A percentile compares a stretch with the other conserved stretches of the same genome.
phyloP scores from a whole-genome alignment of 2,888 invertebrate genomes.

The Lepas anatifera region DNA sequence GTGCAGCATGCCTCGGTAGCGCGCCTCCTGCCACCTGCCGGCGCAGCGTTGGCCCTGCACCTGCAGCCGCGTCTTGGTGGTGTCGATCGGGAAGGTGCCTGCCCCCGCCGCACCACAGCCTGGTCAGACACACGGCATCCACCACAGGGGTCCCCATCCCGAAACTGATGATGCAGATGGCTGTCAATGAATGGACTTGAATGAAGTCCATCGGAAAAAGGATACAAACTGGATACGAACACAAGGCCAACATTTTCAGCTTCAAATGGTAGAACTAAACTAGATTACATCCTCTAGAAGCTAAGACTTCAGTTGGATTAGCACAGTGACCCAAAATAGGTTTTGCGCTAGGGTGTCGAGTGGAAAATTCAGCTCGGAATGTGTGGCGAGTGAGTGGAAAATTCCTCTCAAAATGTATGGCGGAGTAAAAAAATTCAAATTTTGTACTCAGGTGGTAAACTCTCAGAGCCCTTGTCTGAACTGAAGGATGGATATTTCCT shows the following conservation, averaged over 20 bases:
- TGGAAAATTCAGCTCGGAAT: too few species aligned
- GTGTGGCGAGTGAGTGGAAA: too few species aligned
- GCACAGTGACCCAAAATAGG: too few species aligned
- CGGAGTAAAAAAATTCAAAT: too few species aligned
- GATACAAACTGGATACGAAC: neutral
- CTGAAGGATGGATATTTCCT: too few species aligned
- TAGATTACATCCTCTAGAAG: neutral
- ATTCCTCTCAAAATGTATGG: too few species aligned
- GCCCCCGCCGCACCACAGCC: neutral
- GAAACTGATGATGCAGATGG: neutral
- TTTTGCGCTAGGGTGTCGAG: too few species aligned
- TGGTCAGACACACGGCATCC: neutral
- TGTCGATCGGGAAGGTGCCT: constrained; percentile 85
- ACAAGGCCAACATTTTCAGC: neutral
- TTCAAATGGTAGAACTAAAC: neutral
- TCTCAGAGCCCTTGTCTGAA: too few species aligned
- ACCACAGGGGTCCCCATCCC: neutral
- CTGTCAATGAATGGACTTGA: neutral
- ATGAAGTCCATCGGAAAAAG: neutral
- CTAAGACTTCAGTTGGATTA: too few species aligned
- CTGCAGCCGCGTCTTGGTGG: constrained; percentile 85
- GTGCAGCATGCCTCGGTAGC: constrained; percentile 85
- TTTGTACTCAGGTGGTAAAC: too few species aligned
- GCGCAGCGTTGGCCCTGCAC: constrained; percentile 74
- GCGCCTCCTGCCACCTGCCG: constrained; percentile 54